These are phyloP conservation scores for Eulithis testata DNA, from an alignment of 2,888 invertebrate species.

Conservation along the genomic window DNA sequence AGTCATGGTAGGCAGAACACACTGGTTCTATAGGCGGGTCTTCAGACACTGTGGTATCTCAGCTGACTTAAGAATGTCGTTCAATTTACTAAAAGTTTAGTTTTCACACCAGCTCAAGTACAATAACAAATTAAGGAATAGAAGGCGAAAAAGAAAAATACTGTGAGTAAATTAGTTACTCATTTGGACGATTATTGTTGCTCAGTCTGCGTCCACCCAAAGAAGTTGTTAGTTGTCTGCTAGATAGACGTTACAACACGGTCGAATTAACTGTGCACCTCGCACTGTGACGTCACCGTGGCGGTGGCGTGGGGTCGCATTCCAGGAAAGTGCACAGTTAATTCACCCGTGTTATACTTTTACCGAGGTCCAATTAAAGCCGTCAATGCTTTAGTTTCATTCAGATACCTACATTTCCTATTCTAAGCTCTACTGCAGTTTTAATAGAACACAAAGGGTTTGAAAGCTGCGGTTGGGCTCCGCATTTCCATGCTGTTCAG, in stretches of 20 bases:
- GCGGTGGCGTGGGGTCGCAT: no score
- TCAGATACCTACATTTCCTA: background rate
- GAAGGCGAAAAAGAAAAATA: background rate
- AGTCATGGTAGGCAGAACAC: no score
- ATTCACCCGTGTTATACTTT: no score
- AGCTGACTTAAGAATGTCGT: no score
- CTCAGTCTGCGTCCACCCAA: background rate
- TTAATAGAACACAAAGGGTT: constrained; percentile 25
- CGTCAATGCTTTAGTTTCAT: constrained; percentile 13
- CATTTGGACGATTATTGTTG: background rate
- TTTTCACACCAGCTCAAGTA: no score
- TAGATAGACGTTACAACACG: constrained; percentile 11
- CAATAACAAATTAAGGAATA: no score
- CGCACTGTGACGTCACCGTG: no score
- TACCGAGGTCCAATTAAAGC: constrained; percentile 18
- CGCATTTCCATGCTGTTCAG: constrained; percentile 2
- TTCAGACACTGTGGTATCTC: no score
- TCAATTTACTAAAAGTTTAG: no score
- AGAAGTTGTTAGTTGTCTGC: constrained; percentile 16
- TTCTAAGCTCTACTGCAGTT: constrained; percentile 10
- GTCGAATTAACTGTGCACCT: no score
- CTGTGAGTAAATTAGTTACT: background rate
- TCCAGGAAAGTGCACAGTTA: no score
- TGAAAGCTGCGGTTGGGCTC: constrained; percentile 14
- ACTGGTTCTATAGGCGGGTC: no score